Evolutionary conservation across 2,113 vertebrate species (phyloP).

Genomic region (Camelus bactrianus): DNA sequence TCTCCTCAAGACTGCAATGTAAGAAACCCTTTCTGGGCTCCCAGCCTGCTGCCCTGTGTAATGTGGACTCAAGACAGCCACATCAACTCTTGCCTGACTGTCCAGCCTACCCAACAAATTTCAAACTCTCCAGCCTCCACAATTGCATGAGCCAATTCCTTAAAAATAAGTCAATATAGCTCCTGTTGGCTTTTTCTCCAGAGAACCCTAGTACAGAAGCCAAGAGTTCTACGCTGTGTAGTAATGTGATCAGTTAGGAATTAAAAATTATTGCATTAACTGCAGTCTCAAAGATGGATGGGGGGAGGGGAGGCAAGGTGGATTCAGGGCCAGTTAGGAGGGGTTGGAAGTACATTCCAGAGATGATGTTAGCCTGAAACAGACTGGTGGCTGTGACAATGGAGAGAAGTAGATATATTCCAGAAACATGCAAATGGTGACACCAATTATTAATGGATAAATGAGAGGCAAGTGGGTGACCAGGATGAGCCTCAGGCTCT

Average conservation of each 20-base stretch:
- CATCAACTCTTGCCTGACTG: background rate
- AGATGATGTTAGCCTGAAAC: background rate
- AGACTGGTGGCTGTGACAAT: background rate
- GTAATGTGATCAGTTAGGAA: background rate
- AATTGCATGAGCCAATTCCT: background rate
- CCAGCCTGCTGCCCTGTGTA: background rate
- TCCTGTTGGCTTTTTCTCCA: background rate
- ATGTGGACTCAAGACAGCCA: background rate
- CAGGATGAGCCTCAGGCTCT: background rate
- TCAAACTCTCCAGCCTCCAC: background rate
- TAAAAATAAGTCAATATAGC: background rate
- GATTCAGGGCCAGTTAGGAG: background rate
- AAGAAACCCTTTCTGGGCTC: background rate
- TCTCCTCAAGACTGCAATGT: background rate
- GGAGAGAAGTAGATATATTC: background rate
- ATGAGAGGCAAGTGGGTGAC: background rate
- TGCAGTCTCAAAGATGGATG: background rate
- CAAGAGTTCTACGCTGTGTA: background rate
- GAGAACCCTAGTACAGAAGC: background rate
- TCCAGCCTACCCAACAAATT: background rate
- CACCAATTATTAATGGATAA: background rate
- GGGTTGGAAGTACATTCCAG: background rate
- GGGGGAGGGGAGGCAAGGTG: background rate
- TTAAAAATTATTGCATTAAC: background rate
- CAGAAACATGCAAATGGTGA: background rate